These are phyloP conservation scores for Pseudomyrmex dendroicus DNA, from an alignment of 1,140 invertebrate genomes.

Conservation along the genomic window DNA sequence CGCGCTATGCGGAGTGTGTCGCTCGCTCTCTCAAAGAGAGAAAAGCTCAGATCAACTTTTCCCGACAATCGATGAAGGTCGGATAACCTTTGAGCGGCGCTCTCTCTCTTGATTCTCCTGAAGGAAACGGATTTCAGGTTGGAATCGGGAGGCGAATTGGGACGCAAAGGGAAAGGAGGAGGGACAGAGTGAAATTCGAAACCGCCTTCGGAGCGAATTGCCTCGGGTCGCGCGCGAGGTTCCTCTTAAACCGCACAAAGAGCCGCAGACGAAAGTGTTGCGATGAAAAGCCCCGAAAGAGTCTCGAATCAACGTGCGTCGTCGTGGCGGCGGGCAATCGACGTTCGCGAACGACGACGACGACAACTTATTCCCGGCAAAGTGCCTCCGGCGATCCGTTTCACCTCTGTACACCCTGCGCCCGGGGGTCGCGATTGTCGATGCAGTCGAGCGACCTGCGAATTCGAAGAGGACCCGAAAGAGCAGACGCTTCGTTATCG, in stretches of 20 bases:
- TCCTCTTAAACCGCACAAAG: constrained; percentile 73
- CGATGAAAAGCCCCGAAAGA: constrained; percentile 71
- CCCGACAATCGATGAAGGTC: constrained; percentile 62
- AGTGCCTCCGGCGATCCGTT: constrained; percentile 61
- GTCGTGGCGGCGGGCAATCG: constrained; percentile 67
- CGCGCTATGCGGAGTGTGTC: constrained; percentile 27
- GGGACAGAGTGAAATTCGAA: constrained; percentile 68
- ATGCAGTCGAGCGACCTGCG: constrained; percentile 39
- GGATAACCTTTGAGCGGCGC: constrained; percentile 58
- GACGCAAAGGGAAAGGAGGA: neutral
- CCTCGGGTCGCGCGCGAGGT: constrained; percentile 63
- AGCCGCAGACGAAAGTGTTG: constrained; percentile 65
- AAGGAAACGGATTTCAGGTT: constrained; percentile 68
- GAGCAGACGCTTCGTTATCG: constrained; percentile 51
- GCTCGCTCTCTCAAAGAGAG: constrained; percentile 34
- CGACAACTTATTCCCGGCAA: constrained; percentile 30
- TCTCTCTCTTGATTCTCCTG: constrained; percentile 62
- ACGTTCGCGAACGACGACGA: constrained; percentile 47
- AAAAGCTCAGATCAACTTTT: constrained; percentile 62
- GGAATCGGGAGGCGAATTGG: constrained; percentile 8
- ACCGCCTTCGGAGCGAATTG: constrained; percentile 68
- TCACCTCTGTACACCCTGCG: constrained; percentile 34
- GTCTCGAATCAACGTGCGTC: constrained; percentile 70
- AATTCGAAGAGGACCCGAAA: constrained; percentile 36
- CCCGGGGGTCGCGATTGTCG: constrained; percentile 47